phyloP scores from a whole-genome alignment of 2,888 invertebrate genomes.

The Aethes cnicana region DNA sequence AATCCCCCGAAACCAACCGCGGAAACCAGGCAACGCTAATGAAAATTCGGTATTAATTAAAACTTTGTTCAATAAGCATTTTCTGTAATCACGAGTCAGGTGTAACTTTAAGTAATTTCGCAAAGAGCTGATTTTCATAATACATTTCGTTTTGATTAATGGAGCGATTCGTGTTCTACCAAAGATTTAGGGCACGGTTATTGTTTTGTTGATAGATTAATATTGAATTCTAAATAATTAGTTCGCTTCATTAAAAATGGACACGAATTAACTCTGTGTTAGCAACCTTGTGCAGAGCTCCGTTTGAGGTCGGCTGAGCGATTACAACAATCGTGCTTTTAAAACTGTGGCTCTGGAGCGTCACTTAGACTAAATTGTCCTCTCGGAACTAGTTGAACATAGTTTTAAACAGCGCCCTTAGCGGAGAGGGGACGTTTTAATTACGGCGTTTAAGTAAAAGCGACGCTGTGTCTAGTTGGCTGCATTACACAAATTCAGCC shows the following conservation, averaged over 20 bases:
- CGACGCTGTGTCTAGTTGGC: slow-evolving; percentile 74
- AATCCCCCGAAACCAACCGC: slow-evolving; percentile 12
- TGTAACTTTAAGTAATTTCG: slow-evolving; percentile 1
- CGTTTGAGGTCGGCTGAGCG: background rate
- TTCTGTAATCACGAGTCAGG: slow-evolving; percentile 18
- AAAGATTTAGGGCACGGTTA: no score
- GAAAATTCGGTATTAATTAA: slow-evolving; percentile 24
- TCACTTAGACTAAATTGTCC: slow-evolving; percentile 78
- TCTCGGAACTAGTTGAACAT: slow-evolving; percentile 72
- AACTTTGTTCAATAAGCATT: slow-evolving; percentile 29
- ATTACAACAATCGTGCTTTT: slow-evolving; percentile 10
- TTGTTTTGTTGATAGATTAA: no score
- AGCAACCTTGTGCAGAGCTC: background rate
- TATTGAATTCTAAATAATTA: no score
- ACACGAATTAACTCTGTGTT: no score
- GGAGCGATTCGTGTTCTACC: no score
- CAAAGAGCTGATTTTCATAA: background rate
- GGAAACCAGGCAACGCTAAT: slow-evolving; percentile 17
- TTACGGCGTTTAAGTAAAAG: slow-evolving; percentile 81
- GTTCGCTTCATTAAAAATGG: no score
- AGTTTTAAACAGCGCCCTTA: slow-evolving; percentile 77
- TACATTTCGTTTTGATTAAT: background rate
- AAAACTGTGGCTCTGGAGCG: slow-evolving; percentile 39
- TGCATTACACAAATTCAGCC: slow-evolving; percentile 81
- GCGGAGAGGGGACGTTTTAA: slow-evolving; percentile 74